Evolutionary conservation across 2,888 invertebrate genomes (phyloP), one percentile per base, ranked within the genome.

Genomic region (Timema podura): DNA sequence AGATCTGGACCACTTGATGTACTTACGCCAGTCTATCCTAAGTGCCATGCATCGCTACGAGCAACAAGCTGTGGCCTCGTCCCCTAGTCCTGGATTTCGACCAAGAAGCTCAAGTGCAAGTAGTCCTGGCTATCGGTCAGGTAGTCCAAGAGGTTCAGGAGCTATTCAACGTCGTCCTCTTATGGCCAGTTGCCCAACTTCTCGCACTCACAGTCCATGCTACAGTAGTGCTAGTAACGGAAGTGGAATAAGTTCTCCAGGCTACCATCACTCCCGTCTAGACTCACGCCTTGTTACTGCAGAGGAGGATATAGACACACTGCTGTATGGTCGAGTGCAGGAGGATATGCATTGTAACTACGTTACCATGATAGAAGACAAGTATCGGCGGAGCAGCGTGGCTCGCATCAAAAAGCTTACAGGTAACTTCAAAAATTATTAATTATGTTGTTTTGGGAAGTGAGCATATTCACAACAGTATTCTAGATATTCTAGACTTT

Each of bases 21-120:
- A 76, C 67, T 73, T 78, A 65, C 73, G 78, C 8, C 77, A 77
- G 71, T 76, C 78, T 3, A 72, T 78, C 46, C 70, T 79, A 10
- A 77, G 76, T 69, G 78, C 78, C 48, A 77, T 78, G 72, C 76
- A 77, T 67, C 76, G 76, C 49, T 78, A 77, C 70, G 77, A 78
- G 65, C 71, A 69, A 51, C 72, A 69, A 48, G 68, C 71, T 5
- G 72, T 67, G 57, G 64, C 68, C 10, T 67, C 70, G 15, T 64
- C 64, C 6, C 71, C 71, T n/a, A 66, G 71, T n/a, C 64, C 69
- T 30, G 72, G 73, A 10, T 72, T 73, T 67, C 51, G 74, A 48
- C 73, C 73, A 11, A 69, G 74, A 9, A 74, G 74, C 69, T 72
- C 73, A 9, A 74, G 74, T 68, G 73, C 74, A 13, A 73, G 74